Conservation (phyloP, 2,888 invertebrate species). For the Pelosia muscerda region DNA sequence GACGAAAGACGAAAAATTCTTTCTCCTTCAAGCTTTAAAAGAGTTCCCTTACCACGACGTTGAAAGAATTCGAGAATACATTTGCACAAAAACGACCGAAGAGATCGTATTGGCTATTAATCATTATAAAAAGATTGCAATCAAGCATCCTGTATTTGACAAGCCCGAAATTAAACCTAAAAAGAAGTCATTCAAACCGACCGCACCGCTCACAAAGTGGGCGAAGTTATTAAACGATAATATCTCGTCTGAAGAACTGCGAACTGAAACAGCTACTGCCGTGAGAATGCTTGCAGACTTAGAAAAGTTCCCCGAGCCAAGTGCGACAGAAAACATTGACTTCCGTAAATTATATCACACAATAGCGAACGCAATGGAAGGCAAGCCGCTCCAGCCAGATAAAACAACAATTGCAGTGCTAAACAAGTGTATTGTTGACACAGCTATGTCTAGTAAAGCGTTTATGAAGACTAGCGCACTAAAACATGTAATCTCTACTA, state of each 20-base stretch:
- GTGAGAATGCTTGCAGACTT: slow-evolving; percentile 75
- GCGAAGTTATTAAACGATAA: slow-evolving; percentile 67
- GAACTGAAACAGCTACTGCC: slow-evolving; percentile 70
- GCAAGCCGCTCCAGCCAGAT: slow-evolving; percentile 66
- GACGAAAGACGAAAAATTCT: slow-evolving; percentile 70
- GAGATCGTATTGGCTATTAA: slow-evolving; percentile 63
- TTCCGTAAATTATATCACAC: slow-evolving; percentile 70
- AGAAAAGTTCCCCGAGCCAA: slow-evolving; percentile 65
- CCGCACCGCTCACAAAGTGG: slow-evolving; percentile 69
- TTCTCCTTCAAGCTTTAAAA: slow-evolving; percentile 64
- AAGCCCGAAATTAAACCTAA: slow-evolving; percentile 11
- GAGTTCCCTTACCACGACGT: slow-evolving; percentile 55
- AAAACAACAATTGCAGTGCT: slow-evolving; percentile 54
- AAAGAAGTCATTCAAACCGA: slow-evolving; percentile 28
- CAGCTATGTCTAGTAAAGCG: slow-evolving; percentile 68
- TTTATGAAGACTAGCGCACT: slow-evolving; percentile 60
- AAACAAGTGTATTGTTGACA: slow-evolving; percentile 72
- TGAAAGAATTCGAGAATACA: slow-evolving; percentile 50
- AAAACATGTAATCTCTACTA: slow-evolving; percentile 54
- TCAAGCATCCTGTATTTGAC: slow-evolving; percentile 35
- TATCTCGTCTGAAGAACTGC: slow-evolving; percentile 61
- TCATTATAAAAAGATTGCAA: slow-evolving; percentile 60
- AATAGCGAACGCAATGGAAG: slow-evolving; percentile 77
- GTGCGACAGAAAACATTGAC: slow-evolving; percentile 63
- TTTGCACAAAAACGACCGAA: slow-evolving; percentile 60